phyloP scores from a whole-genome alignment of 2,113 vertebrate genomes.

The cat (Felis catus) region F.catus_Fca126_mat1.0 CM031412.1:175754501-175755000 shows the following conservation, averaged over 20 bases:
- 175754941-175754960: not conserved
- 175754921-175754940: not conserved
- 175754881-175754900: not conserved
- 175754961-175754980: not conserved
- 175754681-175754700: not conserved
- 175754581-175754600: not conserved
- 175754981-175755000: not conserved
- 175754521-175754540: not conserved
- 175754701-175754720: not conserved
- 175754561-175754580: not conserved
- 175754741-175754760: not conserved
- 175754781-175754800: not conserved
- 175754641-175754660: rapidly evolving
- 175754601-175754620: not conserved
- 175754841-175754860: not conserved
- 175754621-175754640: not conserved
- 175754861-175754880: not conserved
- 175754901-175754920: not conserved
- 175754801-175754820: not conserved
- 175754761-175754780: not conserved
- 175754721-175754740: not conserved
- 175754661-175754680: not conserved
- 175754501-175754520: not conserved
- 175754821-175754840: not conserved
- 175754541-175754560: not conserved